Evolutionary conservation across 2,888 invertebrate species (phyloP), one percentile per base, ranked within the genome.

Genomic region (Rhimphoctona megacephalus): DNA sequence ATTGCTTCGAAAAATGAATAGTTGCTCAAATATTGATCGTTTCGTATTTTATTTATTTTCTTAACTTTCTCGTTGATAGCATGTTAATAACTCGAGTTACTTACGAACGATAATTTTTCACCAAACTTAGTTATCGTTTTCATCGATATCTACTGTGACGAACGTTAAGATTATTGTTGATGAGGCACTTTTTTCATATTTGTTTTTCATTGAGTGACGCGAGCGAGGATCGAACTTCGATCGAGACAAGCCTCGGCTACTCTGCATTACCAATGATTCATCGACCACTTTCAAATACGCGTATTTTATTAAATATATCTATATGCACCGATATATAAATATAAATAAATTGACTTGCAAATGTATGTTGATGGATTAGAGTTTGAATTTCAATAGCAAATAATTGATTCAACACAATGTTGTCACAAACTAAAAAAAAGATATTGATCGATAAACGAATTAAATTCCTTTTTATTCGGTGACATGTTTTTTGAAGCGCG

Each of bases 231-330:
- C 72, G 85, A 85, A 85, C 85, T 85, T 81, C 33, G 85, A 76
- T 72, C 76, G 70, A 49, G n/a, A 3, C 76, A 66, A 67, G 9
- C 61, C 22, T 17, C 43, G 33, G 57, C 49, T 33, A 49, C 25
- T 14, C 61, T 19, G 80, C 46, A 36, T 76, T 49, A 76, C 70
- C 66, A 73, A 84, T 86, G 83, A 83, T 67, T 86, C 83, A 86
- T 83, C 81, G 73, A 43, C 73, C 78, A 74, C 69, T 83, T 69
- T 61, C 52, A 70, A 81, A 72, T 52, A 25, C 33, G 67, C 77
- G 72, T 79, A 67, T 54, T 72, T 77, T 54, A 2, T 30, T 22
- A 39, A 66, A 39, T 36, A 39, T 57, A 22, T 39, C n/a, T 39
- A n/a, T 54, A 39, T 11, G 9, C 49, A 25, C 17, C 36, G 17